phyloP scores from a whole-genome alignment of 2,113 vertebrate genomes.

The Podarcis cretensis region DNA sequence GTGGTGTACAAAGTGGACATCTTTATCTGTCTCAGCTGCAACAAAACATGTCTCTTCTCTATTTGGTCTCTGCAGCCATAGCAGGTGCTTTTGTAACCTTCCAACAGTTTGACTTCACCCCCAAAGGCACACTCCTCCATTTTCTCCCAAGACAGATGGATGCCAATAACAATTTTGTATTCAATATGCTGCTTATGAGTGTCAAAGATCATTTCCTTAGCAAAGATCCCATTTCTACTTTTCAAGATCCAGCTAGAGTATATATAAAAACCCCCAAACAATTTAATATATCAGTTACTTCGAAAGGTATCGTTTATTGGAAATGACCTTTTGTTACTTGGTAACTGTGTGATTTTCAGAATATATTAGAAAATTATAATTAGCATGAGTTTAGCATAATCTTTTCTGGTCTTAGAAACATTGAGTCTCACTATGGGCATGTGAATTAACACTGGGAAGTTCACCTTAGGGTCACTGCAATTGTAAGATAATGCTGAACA shows the following conservation, averaged over 20 bases:
- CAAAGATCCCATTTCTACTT: slow-evolving; percentile 19
- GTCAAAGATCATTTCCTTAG: slow-evolving; percentile 16
- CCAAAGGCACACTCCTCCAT: too few relatives aligned
- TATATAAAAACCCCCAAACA: slow-evolving; percentile 37
- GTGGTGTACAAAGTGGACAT: too few relatives aligned
- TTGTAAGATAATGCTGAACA: slow-evolving; percentile 71
- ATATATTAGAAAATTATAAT: slow-evolving; percentile 68
- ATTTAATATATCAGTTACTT: slow-evolving; percentile 51
- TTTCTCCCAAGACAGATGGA: too few relatives aligned
- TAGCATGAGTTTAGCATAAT: slow-evolving; percentile 69
- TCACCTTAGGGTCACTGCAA: slow-evolving; percentile 54
- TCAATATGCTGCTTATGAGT: not conserved
- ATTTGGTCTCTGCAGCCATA: too few relatives aligned
- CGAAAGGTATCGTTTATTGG: slow-evolving; percentile 62
- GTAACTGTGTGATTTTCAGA: slow-evolving; percentile 69
- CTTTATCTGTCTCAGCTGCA: too few relatives aligned
- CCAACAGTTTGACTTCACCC: too few relatives aligned
- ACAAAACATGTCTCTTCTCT: too few relatives aligned
- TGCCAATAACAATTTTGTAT: not conserved
- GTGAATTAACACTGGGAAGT: slow-evolving; percentile 67
- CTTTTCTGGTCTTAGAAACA: slow-evolving; percentile 49
- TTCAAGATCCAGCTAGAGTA: slow-evolving; percentile 23
- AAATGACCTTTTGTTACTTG: slow-evolving; percentile 67
- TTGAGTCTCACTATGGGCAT: slow-evolving; percentile 53
- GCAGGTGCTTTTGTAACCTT: too few relatives aligned